Evolutionary conservation across 2,797 vertebrate genomes (phyloP), one percentile per base, ranked within the genome.

Genomic region (Rhyacichthys aspro): DNA sequence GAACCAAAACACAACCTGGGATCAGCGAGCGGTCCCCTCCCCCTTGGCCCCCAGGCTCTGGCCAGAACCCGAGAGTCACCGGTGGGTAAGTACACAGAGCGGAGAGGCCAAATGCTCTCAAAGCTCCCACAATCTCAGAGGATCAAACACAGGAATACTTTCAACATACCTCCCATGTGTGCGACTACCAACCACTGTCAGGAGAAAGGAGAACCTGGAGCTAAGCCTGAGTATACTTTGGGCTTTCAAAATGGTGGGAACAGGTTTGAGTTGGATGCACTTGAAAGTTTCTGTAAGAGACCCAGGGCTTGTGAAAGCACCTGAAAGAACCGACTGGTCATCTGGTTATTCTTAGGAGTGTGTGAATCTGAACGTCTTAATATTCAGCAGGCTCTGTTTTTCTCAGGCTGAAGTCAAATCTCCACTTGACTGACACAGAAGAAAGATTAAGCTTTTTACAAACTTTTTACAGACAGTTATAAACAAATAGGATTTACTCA

Each of bases 1-100:
- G 44, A 89, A 83, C 37, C 83, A 87, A 47, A 88, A 89, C 85
- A 90, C 85, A 89, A 72, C 63, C 64, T 14, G 55, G 65, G 75
- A 81, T 79, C 79, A 81, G 65, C 38, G 32, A 76, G 67, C 67
- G 59, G 48, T 59, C 46, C 59, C 36, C 55, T 58, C 36, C 36
- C 52, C 19, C 46, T 4, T 28, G 19, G 63, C 67, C 76, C 50
- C 48, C 12, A 15, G 61, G 70, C 49, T 67, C 44, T 48, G 49
- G 39, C 36, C 36, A 58, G 63, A 63, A 67, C 63, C n/a, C 62
- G 15, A 57, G 9, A 11, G 62, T 75, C 53, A 78, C 62, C 17
- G 44, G 28, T 48, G 48, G 55, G 58, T 70, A 65, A 70, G 76
- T 44, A 76, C 54, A 78, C 68, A 82, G 18, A 44, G 10, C 38